Base-by-base conservation (phyloP, 2,888 invertebrate species). In the Dascillus cervinus region DNA sequence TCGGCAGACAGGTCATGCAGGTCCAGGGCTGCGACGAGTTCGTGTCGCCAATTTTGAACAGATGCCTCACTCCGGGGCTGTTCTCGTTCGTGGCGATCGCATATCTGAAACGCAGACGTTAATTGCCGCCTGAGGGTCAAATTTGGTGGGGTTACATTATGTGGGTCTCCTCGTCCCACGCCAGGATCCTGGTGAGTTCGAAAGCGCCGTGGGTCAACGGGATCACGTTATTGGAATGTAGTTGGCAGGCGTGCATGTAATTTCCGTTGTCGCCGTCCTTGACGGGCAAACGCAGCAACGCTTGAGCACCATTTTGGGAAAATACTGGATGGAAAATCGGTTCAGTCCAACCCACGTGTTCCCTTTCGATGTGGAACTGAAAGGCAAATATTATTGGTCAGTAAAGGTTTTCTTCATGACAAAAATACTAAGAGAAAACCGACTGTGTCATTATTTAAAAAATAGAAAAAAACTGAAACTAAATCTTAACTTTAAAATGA, bases 51-150 rank as follows among this genome's bases (percentile, higher is more conserved):
- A 84, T 77, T 55, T 83, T 76, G 68, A 83, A 89, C 41, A 92
- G 66, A 62, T 92, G 92, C 1, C 87, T 72, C 54, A 83, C 80
- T 1, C 85, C 82, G 0, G 91, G 85, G 43, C 77, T 73, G 26
- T 78, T 79, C 46, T 82, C 80, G 2, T 80, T 80, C 3, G 86
- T 84, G 19, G 85, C 88, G 47, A 87, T 75, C 52, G 83, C 85
- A 63, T 88, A 92, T 38, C 86, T 86, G 66, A 5, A 58, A 60
- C 24, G 27, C 26, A 29, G 35, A 19, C n/a, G n/a, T n/a, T n/a
- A n/a, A n/a, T n/a, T n/a, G n/a, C n/a, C n/a, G n/a, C n/a, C n/a
- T n/a, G n/a, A n/a, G 5, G 17, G 17, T 17, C 17, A 17, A 17
- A 17, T 4, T 17, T 17, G 8, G 17, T 9, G n/a, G 14, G 70